Evolutionary conservation across 1,140 invertebrate genomes (phyloP), one percentile per base, ranked within the genome.

Genomic region (Centruroides vittatus): DNA sequence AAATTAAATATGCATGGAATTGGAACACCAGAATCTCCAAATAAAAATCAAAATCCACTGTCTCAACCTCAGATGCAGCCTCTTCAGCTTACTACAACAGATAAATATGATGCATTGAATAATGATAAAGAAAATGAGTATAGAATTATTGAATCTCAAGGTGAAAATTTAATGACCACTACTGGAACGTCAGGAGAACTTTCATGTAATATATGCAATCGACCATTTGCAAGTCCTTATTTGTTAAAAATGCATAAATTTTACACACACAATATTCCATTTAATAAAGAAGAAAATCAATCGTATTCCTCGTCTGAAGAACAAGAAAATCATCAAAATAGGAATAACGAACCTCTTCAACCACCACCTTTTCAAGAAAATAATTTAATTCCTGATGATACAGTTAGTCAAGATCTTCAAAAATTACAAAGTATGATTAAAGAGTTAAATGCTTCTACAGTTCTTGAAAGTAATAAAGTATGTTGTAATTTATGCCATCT

Each of bases 351-450:
- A 8, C 41, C 41, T 41, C 41, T 41, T 41, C 41, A 41, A 41
- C 41, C 41, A 41, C 41, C 41, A 5, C 41, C 41, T 41, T 41
- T 41, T 41, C 41, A 41, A 41, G 41, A 41, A 41, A 41, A 41
- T 41, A 41, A 41, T 41, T 41, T 41, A 41, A 41, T 41, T 41
- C 41, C 41, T 41, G 69, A 66, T 63, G 70, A 67, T 53, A 60
- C 65, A 55, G 64, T 69, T 55, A 70, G 70, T 63, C 84, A 89
- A 70, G 88, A 91, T 67, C 74, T 93, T 5, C 84, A 89, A 65
- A 91, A 92, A 71, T 74, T 93, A 23, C 89, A 94, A 72, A 86
- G 86, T 0, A 93, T 93, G 90, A 86, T 94, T 65, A 79, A 88
- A 55, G 89, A 93, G 73, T 72, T 93, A 54, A 93, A 91, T 70